Evolutionary conservation across 2,888 invertebrate genomes (phyloP), one percentile per base, ranked within the genome.

Genomic region (Gasteruption jaculator): DNA sequence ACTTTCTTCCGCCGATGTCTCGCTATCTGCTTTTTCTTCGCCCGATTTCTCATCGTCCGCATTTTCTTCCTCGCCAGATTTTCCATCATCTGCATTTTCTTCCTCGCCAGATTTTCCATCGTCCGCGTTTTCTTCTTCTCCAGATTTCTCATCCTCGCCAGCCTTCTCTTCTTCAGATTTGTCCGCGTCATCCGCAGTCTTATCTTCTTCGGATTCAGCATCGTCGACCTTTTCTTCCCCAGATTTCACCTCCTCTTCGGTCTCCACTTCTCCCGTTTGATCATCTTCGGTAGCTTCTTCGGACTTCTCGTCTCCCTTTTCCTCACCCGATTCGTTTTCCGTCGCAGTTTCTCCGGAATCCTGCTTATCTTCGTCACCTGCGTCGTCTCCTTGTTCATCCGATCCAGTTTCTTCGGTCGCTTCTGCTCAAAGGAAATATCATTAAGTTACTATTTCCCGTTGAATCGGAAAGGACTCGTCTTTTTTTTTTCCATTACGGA

Each of bases 261-360:
- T 43, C 36, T 48, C 34, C 21, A 30, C 37, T n/a, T 32, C 15
- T 14, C 29, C 32, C 36, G 41, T 45, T 22, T 41, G 44, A 38
- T 44, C 45, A 33, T n/a, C 46, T 42, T 56, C 54, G 32, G 20
- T 39, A 14, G 53, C 53, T 10, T 43, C 47, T 11, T 48, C 45
- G 11, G 37, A 29, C 24, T 21, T 34, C 19, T 37, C 40, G 30
- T 45, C 36, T 25, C 22, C 37, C 22, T 36, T 34, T 10, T 27
- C 20, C 21, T 26, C 36, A 49, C 47, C 71, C 52, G 68, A 65
- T 42, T 50, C 45, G 52, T 49, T 38, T 21, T 30, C 34, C 33
- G 68, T 63, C 38, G 60, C 71, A 48, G 63, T 62, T 36, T 60
- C 71, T 35, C 65, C 68, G 42, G 58, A 65, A 52, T 71, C 59